A percentile compares a stretch with the other conserved stretches of the same genome.
Conservation (phyloP, 2,113 vertebrate genomes). For the Melanotaenia duboulayi region DNA sequence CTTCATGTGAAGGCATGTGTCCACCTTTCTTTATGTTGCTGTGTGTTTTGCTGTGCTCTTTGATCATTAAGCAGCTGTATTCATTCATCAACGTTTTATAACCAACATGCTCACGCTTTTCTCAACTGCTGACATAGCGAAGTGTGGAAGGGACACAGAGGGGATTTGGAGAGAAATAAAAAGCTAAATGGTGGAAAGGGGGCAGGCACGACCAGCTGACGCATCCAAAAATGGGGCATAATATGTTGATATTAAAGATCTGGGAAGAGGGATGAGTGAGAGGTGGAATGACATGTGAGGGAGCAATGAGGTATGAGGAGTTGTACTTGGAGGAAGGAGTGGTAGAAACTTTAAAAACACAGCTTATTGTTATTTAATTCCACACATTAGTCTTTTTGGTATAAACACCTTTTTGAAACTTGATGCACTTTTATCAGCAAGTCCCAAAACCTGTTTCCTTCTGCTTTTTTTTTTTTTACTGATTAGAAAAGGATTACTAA, state of each 20-base stretch:
- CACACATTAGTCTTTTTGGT: background rate
- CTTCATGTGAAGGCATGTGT: slow-evolving; percentile 4
- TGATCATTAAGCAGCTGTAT: slow-evolving; percentile 63
- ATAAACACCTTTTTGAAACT: background rate
- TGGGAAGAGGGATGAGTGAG: background rate
- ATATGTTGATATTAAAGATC: slow-evolving; percentile 33
- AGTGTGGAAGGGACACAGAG: slow-evolving; percentile 21
- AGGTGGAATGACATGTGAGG: background rate
- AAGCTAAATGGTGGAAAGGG: slow-evolving; percentile 25
- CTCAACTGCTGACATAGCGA: slow-evolving; percentile 66
- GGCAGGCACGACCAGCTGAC: slow-evolving; percentile 20
- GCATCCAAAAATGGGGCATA: slow-evolving; percentile 30
- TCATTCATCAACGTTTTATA: slow-evolving; percentile 58
- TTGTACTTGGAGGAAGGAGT: slow-evolving; percentile 6
- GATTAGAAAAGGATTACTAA: background rate
- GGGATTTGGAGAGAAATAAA: slow-evolving; percentile 9
- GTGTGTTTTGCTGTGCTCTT: slow-evolving; percentile 19
- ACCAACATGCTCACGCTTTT: slow-evolving; percentile 64
- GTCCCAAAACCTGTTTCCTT: background rate
- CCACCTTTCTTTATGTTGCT: slow-evolving; percentile 20
- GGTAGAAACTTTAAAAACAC: no score
- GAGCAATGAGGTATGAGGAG: slow-evolving; percentile 34
- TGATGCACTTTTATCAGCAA: slow-evolving; percentile 6
- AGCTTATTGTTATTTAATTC: slow-evolving; percentile 8
- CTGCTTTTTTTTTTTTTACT: background rate